A percentile compares a stretch with the other conserved stretches of the same genome.
Conservation (phyloP, 2,888 invertebrate genomes). For the Heteromurus nitidus region DNA sequence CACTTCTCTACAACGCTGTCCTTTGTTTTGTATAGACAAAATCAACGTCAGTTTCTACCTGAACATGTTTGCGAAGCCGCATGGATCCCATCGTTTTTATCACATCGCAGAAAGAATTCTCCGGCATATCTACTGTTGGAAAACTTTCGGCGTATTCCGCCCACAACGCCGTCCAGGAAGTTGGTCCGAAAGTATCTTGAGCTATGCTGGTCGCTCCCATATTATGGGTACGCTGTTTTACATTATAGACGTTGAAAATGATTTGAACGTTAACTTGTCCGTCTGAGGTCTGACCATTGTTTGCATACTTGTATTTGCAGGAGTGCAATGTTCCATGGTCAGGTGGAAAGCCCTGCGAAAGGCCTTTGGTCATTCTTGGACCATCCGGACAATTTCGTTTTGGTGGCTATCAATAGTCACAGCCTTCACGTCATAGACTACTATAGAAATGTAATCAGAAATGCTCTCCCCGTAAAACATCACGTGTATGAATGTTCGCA, state of each 20-base stretch:
- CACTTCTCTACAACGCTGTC: neutral
- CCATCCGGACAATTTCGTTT: conserved; percentile 90
- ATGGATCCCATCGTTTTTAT: conserved; percentile 78
- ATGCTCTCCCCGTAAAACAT: too few relatives aligned
- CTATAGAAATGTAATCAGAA: conserved; percentile 73
- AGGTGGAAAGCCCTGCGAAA: conserved; percentile 92
- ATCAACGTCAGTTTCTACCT: conserved; percentile 86
- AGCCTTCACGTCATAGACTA: conserved; percentile 73
- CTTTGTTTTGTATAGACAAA: conserved; percentile 78
- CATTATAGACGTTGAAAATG: too few relatives aligned
- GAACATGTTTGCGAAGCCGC: conserved; percentile 82
- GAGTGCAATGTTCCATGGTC: conserved; percentile 95
- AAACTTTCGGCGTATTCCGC: conserved; percentile 86
- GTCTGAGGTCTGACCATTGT: too few relatives aligned
- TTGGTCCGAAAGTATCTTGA: conserved; percentile 92
- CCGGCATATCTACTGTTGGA: conserved; percentile 90
- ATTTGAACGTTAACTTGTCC: too few relatives aligned
- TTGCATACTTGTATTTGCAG: conserved; percentile 78
- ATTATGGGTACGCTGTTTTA: conserved; percentile 84
- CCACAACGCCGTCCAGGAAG: conserved; percentile 87
- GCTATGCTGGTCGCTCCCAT: conserved; percentile 92
- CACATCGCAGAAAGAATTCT: conserved; percentile 86
- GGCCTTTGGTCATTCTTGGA: conserved; percentile 89
- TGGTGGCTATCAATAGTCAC: conserved; percentile 82
- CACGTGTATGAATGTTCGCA: neutral